Base-by-base conservation (phyloP, 2,888 invertebrate genomes). In the Willowsia nigromaculata region DNA sequence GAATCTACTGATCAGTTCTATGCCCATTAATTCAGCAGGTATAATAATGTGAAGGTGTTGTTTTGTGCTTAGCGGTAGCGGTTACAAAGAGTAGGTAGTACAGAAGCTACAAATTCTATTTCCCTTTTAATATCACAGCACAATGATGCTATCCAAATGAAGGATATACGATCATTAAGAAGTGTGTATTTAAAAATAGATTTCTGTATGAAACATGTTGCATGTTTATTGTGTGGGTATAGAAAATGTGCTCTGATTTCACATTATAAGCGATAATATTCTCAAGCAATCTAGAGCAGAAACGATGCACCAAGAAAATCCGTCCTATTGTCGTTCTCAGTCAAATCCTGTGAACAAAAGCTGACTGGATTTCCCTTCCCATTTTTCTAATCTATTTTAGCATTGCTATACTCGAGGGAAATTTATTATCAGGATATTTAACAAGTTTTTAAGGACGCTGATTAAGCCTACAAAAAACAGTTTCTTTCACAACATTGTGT, bases 321-420 rank as follows among this genome's bases (percentile, higher is more conserved):
- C 40, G 13, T 43, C 25, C 37, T 25, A 22, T 18, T 74, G 13
- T 62, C 43, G 40, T 40, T 11, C n/a, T 68, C 22, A 11, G 0
- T 30, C 13, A 27, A 74, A 30, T 53, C 76, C 78, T 78, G 78
- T 78, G 78, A 78, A 78, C n/a, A 78, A 78, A 33, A 3, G 30
- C 40, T 53, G 13, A 37, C 53, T 56, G 78, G 56, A 78, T 78
- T 78, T 78, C 78, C 78, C 78, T 78, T 3, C 13, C 53, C 53
- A 37, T 78, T 53, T 22, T 56, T 7, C 22, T 78, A 78, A 78
- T 78, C 53, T 47, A 30, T 43, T 56, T 22, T 27, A 47, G 15
- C 74, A 33, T 56, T 78, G 56, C 78, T 78, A 33, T 78, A 56
- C 53, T 56, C 9, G 18, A 56, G 56, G 56, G 25, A 78, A 78